phyloP scores from a whole-genome alignment of 2,888 invertebrate genomes.

The Tetragonisca angustula region DNA sequence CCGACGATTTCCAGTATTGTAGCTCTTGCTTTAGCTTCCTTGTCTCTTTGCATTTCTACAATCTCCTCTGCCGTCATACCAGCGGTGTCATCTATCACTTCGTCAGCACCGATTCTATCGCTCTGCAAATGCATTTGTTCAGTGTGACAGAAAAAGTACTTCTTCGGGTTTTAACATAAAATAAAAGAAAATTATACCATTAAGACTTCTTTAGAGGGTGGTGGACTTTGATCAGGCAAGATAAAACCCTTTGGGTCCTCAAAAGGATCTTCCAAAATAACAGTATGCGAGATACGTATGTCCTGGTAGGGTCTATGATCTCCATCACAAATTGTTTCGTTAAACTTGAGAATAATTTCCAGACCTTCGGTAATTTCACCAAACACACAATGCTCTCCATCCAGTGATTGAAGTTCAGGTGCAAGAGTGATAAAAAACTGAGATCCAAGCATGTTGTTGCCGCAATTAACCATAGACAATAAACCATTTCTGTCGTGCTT shows the following conservation, averaged over 20 bases:
- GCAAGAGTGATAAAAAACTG: constrained; percentile 98
- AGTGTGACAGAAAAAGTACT: background rate
- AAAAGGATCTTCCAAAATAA: constrained; percentile 97
- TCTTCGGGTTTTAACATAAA: background rate
- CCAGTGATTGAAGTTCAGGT: constrained; percentile 94
- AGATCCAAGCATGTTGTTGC: constrained; percentile 94
- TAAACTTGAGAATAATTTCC: constrained; percentile 94
- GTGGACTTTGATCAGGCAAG: constrained; percentile 94
- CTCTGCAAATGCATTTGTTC: constrained; percentile 85
- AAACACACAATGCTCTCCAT: constrained; percentile 96
- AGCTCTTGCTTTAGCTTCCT: constrained; percentile 98
- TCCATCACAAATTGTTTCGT: constrained; percentile 96
- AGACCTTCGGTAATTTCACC: constrained; percentile 97
- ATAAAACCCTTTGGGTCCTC: constrained; percentile 92
- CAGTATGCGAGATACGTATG: constrained; percentile 97
- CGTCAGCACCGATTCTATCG: constrained; percentile 96
- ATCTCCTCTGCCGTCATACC: constrained; percentile 94
- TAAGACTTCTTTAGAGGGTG: constrained; percentile 92
- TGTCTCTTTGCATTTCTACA: constrained; percentile 93
- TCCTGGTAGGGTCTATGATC: constrained; percentile 96
- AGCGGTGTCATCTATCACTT: constrained; percentile 95
- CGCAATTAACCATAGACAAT: constrained; percentile 97
- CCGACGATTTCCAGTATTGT: constrained; percentile 99
- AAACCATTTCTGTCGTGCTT: constrained; percentile 94
- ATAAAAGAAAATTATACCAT: constrained; percentile 72